Base-by-base conservation (phyloP, 2,888 invertebrate species). In the Scaptomyza cyrtandrae region DNA sequence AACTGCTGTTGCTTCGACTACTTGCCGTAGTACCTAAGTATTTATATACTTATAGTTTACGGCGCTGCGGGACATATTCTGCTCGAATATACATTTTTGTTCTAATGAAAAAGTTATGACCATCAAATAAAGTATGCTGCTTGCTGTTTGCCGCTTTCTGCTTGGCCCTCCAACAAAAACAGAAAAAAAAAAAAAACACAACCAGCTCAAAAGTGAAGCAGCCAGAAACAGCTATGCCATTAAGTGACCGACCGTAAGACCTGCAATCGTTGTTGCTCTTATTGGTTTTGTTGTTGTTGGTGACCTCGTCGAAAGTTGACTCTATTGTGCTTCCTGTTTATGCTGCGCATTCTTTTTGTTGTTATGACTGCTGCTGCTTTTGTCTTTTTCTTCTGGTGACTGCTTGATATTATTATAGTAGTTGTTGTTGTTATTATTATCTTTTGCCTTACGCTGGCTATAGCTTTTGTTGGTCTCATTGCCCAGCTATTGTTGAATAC, bases 41-140 rank as follows among this genome's bases (percentile, higher is more conserved):
- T 83, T 83, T 83, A 83, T 83, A 87, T 83, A 83, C 83, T 83
- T 81, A 87, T 83, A 83, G 87, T 86, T 88, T 85, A 88, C 80
- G 80, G 84, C 85, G 83, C 85, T 80, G 88, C 88, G 88, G 85
- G 88, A 85, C 88, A 85, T 86, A 85, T 82, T 85, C 78, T 86
- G 71, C 88, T 83, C 78, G 76, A 64, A 78, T 80, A 87, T 87
- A 85, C 87, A 85, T 86, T 88, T 88, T 88, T 88, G 88, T 88
- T 85, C 85, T 85, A 85, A 85, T 85, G 85, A 85, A 85, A 85
- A 85, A 85, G 85, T 85, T 85, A 85, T 85, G 85, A 78, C 88
- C 86, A 85, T 85, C 85, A 88, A 85, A 88, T 85, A 84, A 84
- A 84, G 88, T 85, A 84, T 84, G 80, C 86, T 87, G 87, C 88